These are phyloP conservation scores for Cygnus buccinator DNA, from an alignment of 2,113 vertebrate genomes.

Conservation along the genomic window DNA sequence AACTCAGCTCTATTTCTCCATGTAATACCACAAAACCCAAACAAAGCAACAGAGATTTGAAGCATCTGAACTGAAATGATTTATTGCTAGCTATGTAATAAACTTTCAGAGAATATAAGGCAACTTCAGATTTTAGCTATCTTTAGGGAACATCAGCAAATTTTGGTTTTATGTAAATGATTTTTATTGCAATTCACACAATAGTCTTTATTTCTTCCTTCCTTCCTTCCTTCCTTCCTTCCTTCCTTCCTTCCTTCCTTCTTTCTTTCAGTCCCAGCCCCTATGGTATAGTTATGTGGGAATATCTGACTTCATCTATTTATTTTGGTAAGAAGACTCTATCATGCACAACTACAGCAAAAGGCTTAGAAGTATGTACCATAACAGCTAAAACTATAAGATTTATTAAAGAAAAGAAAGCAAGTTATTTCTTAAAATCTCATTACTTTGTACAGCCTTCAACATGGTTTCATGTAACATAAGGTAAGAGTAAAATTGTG, in stretches of 20 bases:
- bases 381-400: neutral
- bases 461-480: neutral
- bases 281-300: neutral
- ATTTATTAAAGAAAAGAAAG: neutral
- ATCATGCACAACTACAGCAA: neutral
- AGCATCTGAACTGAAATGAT: neutral
- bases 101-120: neutral
- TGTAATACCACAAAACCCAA: neutral
- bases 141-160: neutral
- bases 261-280: neutral
- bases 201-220: neutral
- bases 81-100: neutral
- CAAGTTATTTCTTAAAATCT: neutral
- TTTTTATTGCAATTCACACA: neutral
- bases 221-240: neutral
- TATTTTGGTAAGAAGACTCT: neutral
- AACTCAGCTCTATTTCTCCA: neutral
- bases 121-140: neutral
- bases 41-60: neutral
- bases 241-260: neutral
- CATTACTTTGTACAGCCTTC: neutral
- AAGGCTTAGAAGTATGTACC: neutral
- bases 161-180: neutral
- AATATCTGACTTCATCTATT: neutral
- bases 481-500: neutral